Evolutionary conservation across 1,140 invertebrate genomes (phyloP).

Genomic region (Conus betulinus): DNA sequence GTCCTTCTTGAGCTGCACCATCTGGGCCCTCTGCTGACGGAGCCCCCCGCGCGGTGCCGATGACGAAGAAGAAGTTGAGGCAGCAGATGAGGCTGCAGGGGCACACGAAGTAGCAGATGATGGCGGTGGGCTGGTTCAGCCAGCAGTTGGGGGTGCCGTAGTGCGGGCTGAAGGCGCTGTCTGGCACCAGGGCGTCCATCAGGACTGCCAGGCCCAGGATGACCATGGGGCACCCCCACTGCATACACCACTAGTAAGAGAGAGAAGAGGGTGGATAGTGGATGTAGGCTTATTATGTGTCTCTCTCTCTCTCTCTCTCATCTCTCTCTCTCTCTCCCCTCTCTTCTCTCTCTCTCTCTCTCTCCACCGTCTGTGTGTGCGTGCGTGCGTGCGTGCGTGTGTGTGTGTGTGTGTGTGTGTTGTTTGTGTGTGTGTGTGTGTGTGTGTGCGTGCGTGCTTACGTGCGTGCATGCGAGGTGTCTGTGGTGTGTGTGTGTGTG

Average conservation of each 20-base stretch:
- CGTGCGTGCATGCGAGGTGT: no score
- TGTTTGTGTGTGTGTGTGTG: no score
- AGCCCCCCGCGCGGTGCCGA: conserved; percentile 28
- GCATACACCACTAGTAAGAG: conserved; percentile 25
- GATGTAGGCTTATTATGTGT: no score
- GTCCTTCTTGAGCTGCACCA: conserved; percentile 29
- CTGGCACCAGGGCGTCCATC: conserved; percentile 31
- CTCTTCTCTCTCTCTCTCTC: no score
- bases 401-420: no score
- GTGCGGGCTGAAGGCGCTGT: conserved; percentile 27
- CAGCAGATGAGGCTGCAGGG: conserved; percentile 42
- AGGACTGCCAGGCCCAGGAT: conserved; percentile 22
- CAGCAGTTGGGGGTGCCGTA: conserved; percentile 43
- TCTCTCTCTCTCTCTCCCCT: no score
- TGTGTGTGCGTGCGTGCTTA: no score
- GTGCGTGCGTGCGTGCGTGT: no score
- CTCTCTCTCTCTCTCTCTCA: no score
- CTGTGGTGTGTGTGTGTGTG: no score
- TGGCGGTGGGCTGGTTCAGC: conserved; percentile 33
- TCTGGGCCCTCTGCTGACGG: conserved; percentile 23
- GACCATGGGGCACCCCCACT: conserved; percentile 14
- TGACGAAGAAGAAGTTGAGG: conserved; percentile 34
- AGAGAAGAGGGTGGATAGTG: neutral
- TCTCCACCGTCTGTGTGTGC: no score
- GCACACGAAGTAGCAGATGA: conserved; percentile 37